Base-by-base conservation (phyloP, 2,797 vertebrate genomes). In the Thamnophis elegans region DNA sequence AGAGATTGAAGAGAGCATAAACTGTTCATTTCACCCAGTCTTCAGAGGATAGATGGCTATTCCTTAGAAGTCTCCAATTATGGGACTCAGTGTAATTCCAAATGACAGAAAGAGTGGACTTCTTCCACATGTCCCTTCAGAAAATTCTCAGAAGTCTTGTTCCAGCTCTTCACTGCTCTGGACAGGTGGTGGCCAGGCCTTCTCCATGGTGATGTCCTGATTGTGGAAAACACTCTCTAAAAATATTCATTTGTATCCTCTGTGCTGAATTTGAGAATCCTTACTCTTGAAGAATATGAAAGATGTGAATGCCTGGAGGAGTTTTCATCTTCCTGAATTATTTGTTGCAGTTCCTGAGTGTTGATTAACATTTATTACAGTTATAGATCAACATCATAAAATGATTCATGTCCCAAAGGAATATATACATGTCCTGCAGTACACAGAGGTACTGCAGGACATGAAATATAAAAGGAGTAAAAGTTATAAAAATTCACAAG, bases 251-350 rank as follows among this genome's bases (percentile, higher is more conserved):
- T 56, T 87, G 53, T 87, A 20, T 5, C 85, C 16, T 87, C 87
- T 88, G 36, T 88, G 36, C 28, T 60, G 58, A 60, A 60, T 28
- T 88, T 47, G 32, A 89, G 42, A 11, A 42, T n/a, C 9, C 14
- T 78, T 78, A 78, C 73, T 55, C n/a, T 89, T 60, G 60, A 92
- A 65, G n/a, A 92, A 54, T 85, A 53, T 28, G n/a, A 78, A 47
- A 54, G 16, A 65, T 73, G 32, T 20, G 32, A 42, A 47, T 89
- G 22, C 32, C 55, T 59, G 28, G 10, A 36, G 28, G 16, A 26
- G 62, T 62, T 85, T 89, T 42, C 25, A 85, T n/a, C 10, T 55
- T 47, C 32, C 16, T 26, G 13, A 85, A 28, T 53, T 89, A 25
- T 82, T 82, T 47, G 42, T 82, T 12, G 42, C 25, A 47, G 22